Conservation (phyloP, 2,113 vertebrate genomes). For the Nannobrachium achirus region DNA sequence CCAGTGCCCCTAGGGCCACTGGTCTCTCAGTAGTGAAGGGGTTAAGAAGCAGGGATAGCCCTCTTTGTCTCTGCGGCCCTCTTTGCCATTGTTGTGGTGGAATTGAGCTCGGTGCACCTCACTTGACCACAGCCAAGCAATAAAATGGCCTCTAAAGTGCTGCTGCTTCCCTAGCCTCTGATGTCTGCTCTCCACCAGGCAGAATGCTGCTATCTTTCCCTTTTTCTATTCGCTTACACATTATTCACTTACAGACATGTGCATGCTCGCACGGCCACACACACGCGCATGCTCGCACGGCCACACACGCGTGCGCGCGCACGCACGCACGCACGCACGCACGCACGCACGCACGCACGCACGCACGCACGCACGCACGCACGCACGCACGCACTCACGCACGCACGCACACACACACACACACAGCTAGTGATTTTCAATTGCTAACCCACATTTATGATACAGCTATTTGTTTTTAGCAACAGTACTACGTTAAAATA, state of each 20-base stretch:
- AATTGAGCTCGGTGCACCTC: constrained; percentile 83
- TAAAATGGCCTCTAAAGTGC: constrained; percentile 83
- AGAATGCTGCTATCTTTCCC: constrained; percentile 45
- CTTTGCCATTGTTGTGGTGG: constrained; percentile 83
- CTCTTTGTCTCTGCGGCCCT: constrained; percentile 81
- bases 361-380: constrained; percentile 9
- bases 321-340: constrained; percentile 1
- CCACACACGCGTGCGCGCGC: constrained; percentile 7
- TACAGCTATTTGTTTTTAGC: constrained; percentile 2
- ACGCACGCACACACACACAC: neutral
- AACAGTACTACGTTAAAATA: no score
- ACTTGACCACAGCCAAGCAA: constrained; percentile 85
- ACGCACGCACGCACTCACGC: neutral
- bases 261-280: neutral
- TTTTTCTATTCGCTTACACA: constrained; percentile 23
- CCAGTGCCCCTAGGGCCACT: constrained; percentile 48
- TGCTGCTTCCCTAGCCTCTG: constrained; percentile 69
- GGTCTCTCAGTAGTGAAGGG: constrained; percentile 68
- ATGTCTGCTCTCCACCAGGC: constrained; percentile 71
- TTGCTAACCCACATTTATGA: neutral
- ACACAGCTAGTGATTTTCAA: no score
- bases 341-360: neutral
- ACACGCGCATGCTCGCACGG: neutral
- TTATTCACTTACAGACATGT: neutral
- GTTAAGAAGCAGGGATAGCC: constrained; percentile 82